phyloP scores from a whole-genome alignment of 1,140 invertebrate species.

The Drosophila auraria region DNA sequence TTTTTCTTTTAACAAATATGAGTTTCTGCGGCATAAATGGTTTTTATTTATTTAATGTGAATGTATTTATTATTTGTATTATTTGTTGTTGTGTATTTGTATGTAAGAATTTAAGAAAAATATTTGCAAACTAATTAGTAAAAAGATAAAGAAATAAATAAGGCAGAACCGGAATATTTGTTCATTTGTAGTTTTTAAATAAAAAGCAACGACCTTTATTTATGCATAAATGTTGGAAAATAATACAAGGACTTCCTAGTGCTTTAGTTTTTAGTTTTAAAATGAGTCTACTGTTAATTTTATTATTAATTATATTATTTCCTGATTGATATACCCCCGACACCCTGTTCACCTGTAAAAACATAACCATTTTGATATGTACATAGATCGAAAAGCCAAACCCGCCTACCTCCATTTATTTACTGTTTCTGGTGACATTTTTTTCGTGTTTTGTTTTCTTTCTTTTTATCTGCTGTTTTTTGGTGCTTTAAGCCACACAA shows the following conservation, averaged over 20 bases:
- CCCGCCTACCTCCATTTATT: conserved; percentile 17
- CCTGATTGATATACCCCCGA: not conserved
- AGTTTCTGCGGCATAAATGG: too few species aligned
- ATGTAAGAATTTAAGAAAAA: too few species aligned
- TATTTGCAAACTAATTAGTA: too few species aligned
- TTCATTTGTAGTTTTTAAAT: too few species aligned
- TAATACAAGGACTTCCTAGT: not conserved
- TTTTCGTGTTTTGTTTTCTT: not conserved
- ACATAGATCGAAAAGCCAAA: conserved; percentile 20
- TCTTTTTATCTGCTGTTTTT: conserved; percentile 9
- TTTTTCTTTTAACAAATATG: too few species aligned
- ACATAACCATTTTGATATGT: conserved; percentile 15
- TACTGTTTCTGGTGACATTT: conserved; percentile 20
- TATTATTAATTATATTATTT: not conserved
- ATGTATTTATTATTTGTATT: too few species aligned
- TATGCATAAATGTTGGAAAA: too few species aligned
- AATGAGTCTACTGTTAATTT: accelerated
- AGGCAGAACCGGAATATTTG: too few species aligned
- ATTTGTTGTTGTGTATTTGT: too few species aligned
- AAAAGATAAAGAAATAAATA: too few species aligned
- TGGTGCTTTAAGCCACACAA: conserved; percentile 44
- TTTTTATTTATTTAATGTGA: too few species aligned
- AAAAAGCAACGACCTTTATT: too few species aligned
- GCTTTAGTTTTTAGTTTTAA: not conserved
- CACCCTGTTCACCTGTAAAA: conserved; percentile 11